Evolutionary conservation across 2,888 invertebrate species (phyloP).

Genomic region (Perdita meconis): DNA sequence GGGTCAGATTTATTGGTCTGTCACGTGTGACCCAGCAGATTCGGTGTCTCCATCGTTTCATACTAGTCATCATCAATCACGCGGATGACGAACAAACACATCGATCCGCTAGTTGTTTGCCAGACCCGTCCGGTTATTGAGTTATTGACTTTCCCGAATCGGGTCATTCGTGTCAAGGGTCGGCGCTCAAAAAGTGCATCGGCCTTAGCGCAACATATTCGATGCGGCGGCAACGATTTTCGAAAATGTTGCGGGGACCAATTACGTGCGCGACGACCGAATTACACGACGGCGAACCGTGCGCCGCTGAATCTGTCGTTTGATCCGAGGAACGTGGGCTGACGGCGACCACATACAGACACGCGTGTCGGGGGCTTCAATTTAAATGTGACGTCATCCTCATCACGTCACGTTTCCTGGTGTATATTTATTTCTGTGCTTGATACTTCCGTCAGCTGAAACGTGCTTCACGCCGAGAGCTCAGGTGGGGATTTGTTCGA

Average conservation of each 20-base stretch:
- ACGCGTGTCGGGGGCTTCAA: neutral
- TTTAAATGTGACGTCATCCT: neutral
- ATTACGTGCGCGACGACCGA: no score
- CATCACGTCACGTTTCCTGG: neutral
- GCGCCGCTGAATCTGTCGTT: constrained; percentile 5
- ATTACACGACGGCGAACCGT: neutral
- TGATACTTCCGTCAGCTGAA: neutral
- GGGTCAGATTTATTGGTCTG: constrained; percentile 52
- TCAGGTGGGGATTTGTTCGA: neutral
- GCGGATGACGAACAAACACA: constrained; percentile 64
- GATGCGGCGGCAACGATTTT: no score
- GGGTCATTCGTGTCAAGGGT: constrained; percentile 50
- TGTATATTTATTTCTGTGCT: constrained; percentile 1
- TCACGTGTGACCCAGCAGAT: constrained; percentile 42
- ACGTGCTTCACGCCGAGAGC: neutral
- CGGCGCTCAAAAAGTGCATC: constrained; percentile 42
- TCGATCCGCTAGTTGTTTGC: constrained; percentile 59
- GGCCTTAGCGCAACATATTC: neutral
- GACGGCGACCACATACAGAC: neutral
- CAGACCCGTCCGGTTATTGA: constrained; percentile 53
- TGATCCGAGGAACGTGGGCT: neutral
- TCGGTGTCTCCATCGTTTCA: constrained; percentile 38
- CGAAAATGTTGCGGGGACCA: neutral
- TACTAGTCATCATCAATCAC: constrained; percentile 61
- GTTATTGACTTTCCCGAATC: constrained; percentile 60